Base-by-base conservation (phyloP, 2,113 vertebrate genomes). In the Larimichthys crocea region DNA sequence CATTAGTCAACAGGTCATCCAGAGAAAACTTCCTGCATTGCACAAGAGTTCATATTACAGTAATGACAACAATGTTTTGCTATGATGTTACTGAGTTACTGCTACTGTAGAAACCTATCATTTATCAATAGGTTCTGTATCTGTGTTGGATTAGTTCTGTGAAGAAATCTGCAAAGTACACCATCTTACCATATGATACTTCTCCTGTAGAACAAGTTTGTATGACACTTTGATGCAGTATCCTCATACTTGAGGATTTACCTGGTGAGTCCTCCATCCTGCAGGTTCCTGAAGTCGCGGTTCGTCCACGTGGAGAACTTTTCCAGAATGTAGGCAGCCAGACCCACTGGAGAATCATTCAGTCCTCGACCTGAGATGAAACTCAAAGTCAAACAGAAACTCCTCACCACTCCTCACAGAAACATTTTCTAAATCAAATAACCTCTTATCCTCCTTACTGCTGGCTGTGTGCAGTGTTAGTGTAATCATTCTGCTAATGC, bases 281-380 rank as follows among this genome's bases (percentile, higher is more conserved):
- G 95, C 85, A 94, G 91, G 20, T 94, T 60, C 74, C 89, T 91
- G 79, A 95, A 97, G 50, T 95, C 92, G 4, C 40, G 84, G 65
- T 91, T 88, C 0, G 97, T 97, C 96, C 97, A 98, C 0, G 96
- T 97, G 46, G 96, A 97, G 87, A 97, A 97, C 90, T 98, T 97
- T 93, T 98, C 97, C 91, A 97, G 89, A 24, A 98, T 96, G 75
- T 97, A 97, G 1, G 96, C 95, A 86, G 96, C 97, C 79, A 98
- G 93, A 46, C 96, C 97, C 52, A 96, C 95, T 0, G 97, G 97
- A 50, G 96, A 97, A 80, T 98, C 96, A 76, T 97, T 98, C 75
- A 97, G 85, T 17, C 92, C 96, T 75, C 96, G 95, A 0, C 97
- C 97, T 97, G 73, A 52, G 17, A 17, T 24, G 3, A 24, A 73